Evolutionary conservation across 2,797 vertebrate species (phyloP), one percentile per base, ranked within the genome.

Genomic region (Microchirus variegatus): DNA sequence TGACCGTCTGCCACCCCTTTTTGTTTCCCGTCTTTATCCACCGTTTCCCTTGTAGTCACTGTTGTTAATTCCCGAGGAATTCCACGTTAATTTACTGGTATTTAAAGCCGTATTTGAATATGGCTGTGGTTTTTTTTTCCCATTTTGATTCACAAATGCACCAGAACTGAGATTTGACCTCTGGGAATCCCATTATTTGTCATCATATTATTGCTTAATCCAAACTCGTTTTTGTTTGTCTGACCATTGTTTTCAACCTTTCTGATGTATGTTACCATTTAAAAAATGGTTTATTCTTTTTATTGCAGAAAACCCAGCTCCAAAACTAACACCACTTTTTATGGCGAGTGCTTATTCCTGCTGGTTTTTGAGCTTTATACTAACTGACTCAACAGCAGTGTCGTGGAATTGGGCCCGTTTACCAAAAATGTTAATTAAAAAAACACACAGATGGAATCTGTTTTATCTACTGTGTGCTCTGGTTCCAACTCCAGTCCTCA

Each of bases 111-210:
- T 43, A 59, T 64, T 38, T 22, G 55, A 56, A 42, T n/a, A 4
- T 36, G 47, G 22, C 18, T 56, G 18, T 58, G 45, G 43, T 42
- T 36, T 43, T 46, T 42, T 36, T 43, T 17, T 56, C 6, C 14
- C 26, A 48, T 26, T 31, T 1, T 54, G 53, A 59, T 40, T 53
- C 49, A 54, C 43, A 60, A 17, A 35, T 37, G 47, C 40, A 37
- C 1, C 6, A 11, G 41, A 31, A 3, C 31, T 31, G 14, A 51
- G 17, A 3, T 4, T 18, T 59, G 16, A 62, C 17, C 45, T 70
- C 14, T 54, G 31, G 5, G 31, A 75, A 75, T 78, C 22, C 64
- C 64, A 55, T 26, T 15, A 51, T 78, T 65, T 59, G 38, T 82
- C 59, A 73, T 31, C 51, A 17, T 16, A 56, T 50, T 47, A 47